These are phyloP conservation scores for Dryobates pubescens DNA, from an alignment of 2,797 vertebrate genomes.

Conservation along the genomic window DNA sequence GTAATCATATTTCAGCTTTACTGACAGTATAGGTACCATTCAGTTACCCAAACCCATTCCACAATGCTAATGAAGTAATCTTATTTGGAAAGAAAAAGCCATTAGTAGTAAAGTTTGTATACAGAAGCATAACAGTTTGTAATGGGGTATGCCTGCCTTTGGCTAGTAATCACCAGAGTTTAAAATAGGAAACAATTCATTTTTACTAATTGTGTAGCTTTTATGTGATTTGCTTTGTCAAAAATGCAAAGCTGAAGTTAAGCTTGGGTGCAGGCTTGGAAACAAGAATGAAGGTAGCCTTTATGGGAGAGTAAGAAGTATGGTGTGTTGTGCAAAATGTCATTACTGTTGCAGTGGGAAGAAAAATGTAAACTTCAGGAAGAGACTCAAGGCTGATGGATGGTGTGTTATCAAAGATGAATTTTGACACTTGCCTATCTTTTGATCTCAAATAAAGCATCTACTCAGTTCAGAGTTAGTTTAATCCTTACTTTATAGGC, in stretches of 20 bases:
- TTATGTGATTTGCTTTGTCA: background rate
- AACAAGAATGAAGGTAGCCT: background rate
- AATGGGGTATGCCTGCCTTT: slow-evolving; percentile 2
- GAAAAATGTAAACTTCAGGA: slow-evolving; percentile 31
- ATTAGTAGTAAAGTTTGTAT: slow-evolving; percentile 45
- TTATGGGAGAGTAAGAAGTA: slow-evolving; percentile 7
- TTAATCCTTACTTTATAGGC: slow-evolving; percentile 50
- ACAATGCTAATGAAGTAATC: slow-evolving; percentile 57
- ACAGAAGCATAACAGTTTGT: slow-evolving; percentile 4
- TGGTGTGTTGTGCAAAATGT: slow-evolving; percentile 22
- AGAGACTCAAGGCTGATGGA: slow-evolving; percentile 55
- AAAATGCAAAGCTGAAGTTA: slow-evolving; percentile 30
- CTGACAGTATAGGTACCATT: slow-evolving; percentile 41
- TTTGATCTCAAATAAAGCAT: slow-evolving; percentile 67
- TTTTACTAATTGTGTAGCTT: background rate
- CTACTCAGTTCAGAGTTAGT: slow-evolving; percentile 45
- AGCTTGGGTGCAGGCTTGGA: background rate
- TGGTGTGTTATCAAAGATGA: slow-evolving; percentile 49
- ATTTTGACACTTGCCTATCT: slow-evolving; percentile 74
- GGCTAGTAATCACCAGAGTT: background rate
- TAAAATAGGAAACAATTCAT: background rate
- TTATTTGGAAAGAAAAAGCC: slow-evolving; percentile 53
- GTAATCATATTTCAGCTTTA: slow-evolving; percentile 37
- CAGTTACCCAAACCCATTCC: slow-evolving; percentile 34
- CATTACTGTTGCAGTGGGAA: background rate